Evolutionary conservation across 2,888 invertebrate species (phyloP).

Genomic region (Meghimatium bilineatum): DNA sequence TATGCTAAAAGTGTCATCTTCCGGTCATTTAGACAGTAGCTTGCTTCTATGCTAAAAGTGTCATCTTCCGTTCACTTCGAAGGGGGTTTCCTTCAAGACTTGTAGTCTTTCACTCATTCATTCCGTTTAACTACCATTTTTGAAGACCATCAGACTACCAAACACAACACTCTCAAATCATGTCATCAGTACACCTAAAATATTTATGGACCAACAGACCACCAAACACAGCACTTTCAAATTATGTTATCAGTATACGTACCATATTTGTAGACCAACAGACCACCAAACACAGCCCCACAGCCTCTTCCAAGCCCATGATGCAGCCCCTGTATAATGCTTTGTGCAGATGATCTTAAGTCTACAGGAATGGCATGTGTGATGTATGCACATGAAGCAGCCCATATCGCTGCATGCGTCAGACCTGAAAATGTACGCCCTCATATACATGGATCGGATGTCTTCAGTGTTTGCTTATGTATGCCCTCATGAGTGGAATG

Average conservation of each 20-base stretch:
- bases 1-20: too few species aligned
- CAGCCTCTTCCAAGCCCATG: conserved; percentile 97
- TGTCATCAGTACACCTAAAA: not conserved
- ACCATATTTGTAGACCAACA: conserved; percentile 83
- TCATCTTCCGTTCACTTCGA: too few species aligned
- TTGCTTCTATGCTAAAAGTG: too few species aligned
- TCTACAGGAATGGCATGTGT: conserved; percentile 95
- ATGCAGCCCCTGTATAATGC: conserved; percentile 94
- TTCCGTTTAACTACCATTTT: too few species aligned
- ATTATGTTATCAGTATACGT: conserved; percentile 56
- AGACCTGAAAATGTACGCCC: not conserved
- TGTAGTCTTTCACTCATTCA: too few species aligned
- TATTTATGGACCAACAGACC: not conserved
- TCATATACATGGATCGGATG: too few species aligned
- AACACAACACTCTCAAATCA: not conserved
- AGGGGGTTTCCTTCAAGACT: too few species aligned
- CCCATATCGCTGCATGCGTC: conserved; percentile 32
- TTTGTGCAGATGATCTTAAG: conserved; percentile 93
- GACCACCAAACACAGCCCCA: conserved; percentile 93
- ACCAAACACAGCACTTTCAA: not conserved
- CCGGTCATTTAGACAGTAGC: too few species aligned
- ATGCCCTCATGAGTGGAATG: too few species aligned
- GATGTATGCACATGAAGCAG: conserved; percentile 98
- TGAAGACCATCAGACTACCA: not conserved
- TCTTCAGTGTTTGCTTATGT: too few species aligned